A percentile compares a stretch with the other conserved stretches of the same genome.
These are phyloP conservation scores for Odontamblyopus rebecca DNA, from an alignment of 2,797 vertebrate genomes.

Conservation along the genomic window DNA sequence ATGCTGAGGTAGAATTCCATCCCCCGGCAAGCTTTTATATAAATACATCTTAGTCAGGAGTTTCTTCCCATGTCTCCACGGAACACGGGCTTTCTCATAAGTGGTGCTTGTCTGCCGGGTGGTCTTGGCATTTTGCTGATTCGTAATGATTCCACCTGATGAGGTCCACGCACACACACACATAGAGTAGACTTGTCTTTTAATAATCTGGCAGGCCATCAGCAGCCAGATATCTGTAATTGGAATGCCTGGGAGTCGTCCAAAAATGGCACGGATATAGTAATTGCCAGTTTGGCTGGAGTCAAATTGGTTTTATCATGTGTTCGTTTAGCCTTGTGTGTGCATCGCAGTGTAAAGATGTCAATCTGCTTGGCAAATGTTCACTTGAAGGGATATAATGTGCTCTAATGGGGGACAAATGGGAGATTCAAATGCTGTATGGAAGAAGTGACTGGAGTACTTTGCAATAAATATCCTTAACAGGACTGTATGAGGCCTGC, in stretches of 20 bases:
- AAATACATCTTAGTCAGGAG: conserved; percentile 14
- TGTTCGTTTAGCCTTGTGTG: not conserved
- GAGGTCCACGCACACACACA: conserved; percentile 9
- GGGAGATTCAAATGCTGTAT: not conserved
- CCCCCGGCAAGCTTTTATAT: not conserved
- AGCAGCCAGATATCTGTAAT: conserved; percentile 28
- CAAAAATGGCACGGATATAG: conserved; percentile 17
- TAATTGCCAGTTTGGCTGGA: conserved; percentile 28
- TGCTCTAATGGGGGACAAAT: not conserved
- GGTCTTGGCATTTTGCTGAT: conserved; percentile 20
- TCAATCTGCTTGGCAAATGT: not conserved
- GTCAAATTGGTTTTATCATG: conserved; percentile 12
- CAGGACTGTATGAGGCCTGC: no score
- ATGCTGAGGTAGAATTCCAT: conserved; percentile 13
- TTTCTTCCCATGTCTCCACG: conserved; percentile 1
- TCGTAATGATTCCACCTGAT: conserved; percentile 9
- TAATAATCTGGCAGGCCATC: conserved; percentile 18
- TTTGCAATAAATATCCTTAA: not conserved
- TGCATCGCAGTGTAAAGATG: not conserved
- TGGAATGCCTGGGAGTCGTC: conserved; percentile 23
- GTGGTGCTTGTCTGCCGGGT: conserved; percentile 7
- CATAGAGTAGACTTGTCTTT: conserved; percentile 5
- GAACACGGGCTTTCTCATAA: not conserved
- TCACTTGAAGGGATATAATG: not conserved
- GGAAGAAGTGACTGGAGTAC: not conserved